phyloP scores from a whole-genome alignment of 2,113 vertebrate genomes.

The Cisticola juncidis region DNA sequence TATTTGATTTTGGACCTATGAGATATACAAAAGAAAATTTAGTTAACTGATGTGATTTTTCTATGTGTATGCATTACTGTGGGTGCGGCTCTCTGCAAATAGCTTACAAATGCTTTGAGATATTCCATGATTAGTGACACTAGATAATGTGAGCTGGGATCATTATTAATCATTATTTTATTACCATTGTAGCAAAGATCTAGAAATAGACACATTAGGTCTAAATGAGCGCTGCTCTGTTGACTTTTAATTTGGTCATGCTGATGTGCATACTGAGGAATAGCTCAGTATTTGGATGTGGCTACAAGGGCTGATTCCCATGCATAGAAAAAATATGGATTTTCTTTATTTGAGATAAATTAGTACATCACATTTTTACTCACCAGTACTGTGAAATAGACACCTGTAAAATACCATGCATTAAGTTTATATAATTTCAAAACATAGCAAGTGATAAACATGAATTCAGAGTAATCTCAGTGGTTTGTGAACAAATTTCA shows the following conservation, averaged over 20 bases:
- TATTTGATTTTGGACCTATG: neutral
- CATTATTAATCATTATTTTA: neutral
- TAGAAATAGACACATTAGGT: slow-evolving; percentile 6
- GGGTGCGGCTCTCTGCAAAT: neutral
- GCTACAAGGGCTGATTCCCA: neutral
- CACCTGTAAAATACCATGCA: neutral
- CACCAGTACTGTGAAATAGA: neutral
- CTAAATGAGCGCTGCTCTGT: neutral
- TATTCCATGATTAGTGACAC: neutral
- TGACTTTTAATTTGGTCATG: slow-evolving; percentile 15
- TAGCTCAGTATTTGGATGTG: neutral
- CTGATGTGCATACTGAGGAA: neutral
- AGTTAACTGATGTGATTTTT: neutral
- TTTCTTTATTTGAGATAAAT: neutral
- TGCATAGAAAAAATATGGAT: neutral
- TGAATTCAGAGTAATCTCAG: neutral
- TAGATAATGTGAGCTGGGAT: neutral
- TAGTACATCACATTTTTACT: neutral
- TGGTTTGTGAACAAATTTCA: neutral
- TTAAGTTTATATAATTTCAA: neutral
- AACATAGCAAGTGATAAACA: neutral
- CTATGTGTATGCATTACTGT: neutral
- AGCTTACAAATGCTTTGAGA: neutral
- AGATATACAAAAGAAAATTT: neutral
- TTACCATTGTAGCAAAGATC: neutral